These are phyloP conservation scores for Papilio machaon DNA, from an alignment of 1,140 invertebrate species.

Conservation along the genomic window DNA sequence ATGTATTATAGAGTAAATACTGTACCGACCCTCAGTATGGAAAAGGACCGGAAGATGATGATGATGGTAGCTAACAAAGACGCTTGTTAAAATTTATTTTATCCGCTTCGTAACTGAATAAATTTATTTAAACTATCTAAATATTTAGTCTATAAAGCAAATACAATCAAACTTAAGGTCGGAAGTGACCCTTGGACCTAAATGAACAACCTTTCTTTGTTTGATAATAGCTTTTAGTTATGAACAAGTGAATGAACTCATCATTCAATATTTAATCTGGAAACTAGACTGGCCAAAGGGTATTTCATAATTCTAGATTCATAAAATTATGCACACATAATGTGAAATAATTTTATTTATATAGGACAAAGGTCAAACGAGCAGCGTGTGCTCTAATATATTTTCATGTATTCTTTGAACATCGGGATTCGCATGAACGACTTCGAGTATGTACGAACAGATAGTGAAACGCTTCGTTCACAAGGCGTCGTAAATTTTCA, in stretches of 20 bases:
- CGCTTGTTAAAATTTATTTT: not conserved
- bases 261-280: not conserved
- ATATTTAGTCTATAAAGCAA: not conserved
- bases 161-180: conserved; percentile 1
- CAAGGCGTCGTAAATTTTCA: too few relatives aligned
- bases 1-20: not conserved
- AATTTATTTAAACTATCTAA: not conserved
- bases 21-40: too few relatives aligned
- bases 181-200: conserved; percentile 21
- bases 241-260: not conserved
- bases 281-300: not conserved
- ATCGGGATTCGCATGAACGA: too few relatives aligned
- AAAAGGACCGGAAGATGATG: too few relatives aligned
- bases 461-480: too few relatives aligned
- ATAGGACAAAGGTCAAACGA: too few relatives aligned
- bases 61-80: not conserved
- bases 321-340: too few relatives aligned
- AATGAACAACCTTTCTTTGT: conserved; percentile 19
- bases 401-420: too few relatives aligned
- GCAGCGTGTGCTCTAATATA: too few relatives aligned
- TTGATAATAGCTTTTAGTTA: conserved; percentile 15
- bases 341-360: too few relatives aligned
- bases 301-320: too few relatives aligned
- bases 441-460: too few relatives aligned
- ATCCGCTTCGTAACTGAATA: not conserved